Base-by-base conservation (phyloP, 2,113 vertebrate species). In the Pteropus alecto region DNA sequence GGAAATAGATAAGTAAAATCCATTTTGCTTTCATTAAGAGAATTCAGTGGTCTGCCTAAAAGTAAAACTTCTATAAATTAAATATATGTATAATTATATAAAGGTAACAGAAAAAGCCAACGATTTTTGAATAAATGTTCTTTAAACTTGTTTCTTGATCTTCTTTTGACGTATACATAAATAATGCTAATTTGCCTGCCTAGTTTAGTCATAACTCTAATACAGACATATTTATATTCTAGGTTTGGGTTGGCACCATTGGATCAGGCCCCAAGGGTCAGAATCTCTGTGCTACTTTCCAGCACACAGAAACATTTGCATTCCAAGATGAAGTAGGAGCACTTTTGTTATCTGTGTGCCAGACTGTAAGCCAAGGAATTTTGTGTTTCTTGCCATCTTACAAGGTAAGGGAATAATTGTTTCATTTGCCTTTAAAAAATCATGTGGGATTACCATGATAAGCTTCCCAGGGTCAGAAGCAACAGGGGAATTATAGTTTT, bases 311-410 rank as follows among this genome's bases (percentile, higher is more conserved):
- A 98, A 99, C 99, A 1, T 99, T 99, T 67, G 98, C 98, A 90
- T 99, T 99, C 92, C 99, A 99, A 97, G 99, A 99, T 41, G 99
- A 99, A 98, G 99, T 99, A 85, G 99, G 99, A 3, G 98, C 97
- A 0, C 98, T 99, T 94, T 97, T 99, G 79, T 99, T 99, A 1
- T 98, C 99, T 0, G 98, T 99, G 43, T 99, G 99, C 71, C 99
- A 99, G 95, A 98, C 98, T 7, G 96, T 99, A 51, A 96, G 98
- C 97, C 99, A 98, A 68, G 99, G 99, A 0, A 97, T 99, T 87
- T 97, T 99, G 92, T 99, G 99, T 98, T 99, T 99, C 98, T 93
- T 99, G 97, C 99, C 99, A 24, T 99, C 99, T 15, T 99, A 99
- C 92, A 99, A 99, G 99, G 99, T 99, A 99, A 98, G 96, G 21